Evolutionary conservation across 2,888 invertebrate genomes (phyloP).

Genomic region (Lasius fuliginosus): DNA sequence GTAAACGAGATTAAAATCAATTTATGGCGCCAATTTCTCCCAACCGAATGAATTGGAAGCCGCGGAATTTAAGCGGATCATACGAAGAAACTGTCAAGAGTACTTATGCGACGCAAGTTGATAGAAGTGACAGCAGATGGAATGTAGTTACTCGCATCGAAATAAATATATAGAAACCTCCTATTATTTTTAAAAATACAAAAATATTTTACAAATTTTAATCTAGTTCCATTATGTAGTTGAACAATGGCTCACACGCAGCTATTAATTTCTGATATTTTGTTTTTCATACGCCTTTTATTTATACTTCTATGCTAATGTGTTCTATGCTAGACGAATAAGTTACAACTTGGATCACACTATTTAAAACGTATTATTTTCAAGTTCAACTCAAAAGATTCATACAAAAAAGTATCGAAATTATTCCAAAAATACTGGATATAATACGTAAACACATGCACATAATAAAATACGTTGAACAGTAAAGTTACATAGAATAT

Average conservation of each 20-base stretch:
- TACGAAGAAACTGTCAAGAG: conserved; percentile 43
- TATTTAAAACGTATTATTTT: neutral
- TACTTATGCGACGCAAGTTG: conserved; percentile 42
- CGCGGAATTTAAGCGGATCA: conserved; percentile 56
- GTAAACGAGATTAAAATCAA: conserved; percentile 78
- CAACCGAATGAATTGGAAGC: conserved; percentile 64
- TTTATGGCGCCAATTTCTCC: conserved; percentile 79
- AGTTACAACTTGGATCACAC: neutral
- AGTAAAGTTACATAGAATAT: neutral
- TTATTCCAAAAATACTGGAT: neutral
- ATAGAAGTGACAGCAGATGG: neutral
- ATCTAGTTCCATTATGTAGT: neutral
- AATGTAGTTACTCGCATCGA: neutral
- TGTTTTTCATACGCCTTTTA: neutral
- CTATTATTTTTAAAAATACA: neutral
- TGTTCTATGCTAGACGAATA: neutral
- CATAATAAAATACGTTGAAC: neutral
- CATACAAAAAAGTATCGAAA: neutral
- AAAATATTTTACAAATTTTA: conserved; percentile 17
- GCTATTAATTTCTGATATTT: neutral
- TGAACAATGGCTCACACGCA: neutral
- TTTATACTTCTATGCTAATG: neutral
- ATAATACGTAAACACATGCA: neutral
- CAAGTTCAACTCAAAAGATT: neutral
- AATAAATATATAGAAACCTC: neutral